These are phyloP conservation scores for Myiagra hebetior DNA, from an alignment of 2,113 vertebrate species.

Conservation along the genomic window DNA sequence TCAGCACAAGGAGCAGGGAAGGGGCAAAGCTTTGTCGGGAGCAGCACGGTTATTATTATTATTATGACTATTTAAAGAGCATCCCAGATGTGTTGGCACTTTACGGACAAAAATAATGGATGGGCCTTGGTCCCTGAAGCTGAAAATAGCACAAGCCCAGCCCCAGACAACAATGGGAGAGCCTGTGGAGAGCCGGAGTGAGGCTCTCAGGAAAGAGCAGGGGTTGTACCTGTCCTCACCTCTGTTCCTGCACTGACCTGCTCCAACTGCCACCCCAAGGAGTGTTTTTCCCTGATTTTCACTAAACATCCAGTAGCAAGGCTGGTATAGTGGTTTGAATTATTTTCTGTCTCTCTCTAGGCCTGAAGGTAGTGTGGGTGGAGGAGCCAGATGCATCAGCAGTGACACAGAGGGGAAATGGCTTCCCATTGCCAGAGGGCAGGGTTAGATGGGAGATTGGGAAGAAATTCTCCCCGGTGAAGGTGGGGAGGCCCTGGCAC, in stretches of 20 bases:
- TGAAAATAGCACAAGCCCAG: neutral
- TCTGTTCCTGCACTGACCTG: neutral
- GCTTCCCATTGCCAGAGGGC: neutral
- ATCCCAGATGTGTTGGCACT: neutral
- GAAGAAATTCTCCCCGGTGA: accelerated
- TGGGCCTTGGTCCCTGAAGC: neutral
- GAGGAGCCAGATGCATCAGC: neutral
- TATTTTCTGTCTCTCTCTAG: accelerated
- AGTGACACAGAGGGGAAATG: neutral
- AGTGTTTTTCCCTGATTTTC: accelerated
- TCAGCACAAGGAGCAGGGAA: neutral
- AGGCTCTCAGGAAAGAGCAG: neutral
- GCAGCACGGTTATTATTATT: neutral
- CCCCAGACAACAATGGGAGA: neutral
- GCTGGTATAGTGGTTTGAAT: accelerated
- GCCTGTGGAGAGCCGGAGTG: neutral
- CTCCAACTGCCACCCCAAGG: accelerated
- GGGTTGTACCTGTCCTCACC: neutral
- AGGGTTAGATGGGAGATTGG: accelerated
- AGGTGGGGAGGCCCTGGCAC: neutral
- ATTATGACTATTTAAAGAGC: slow-evolving; percentile 1
- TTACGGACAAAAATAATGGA: neutral
- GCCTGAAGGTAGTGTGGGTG: neutral
- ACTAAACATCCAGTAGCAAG: accelerated
- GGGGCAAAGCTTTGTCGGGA: neutral